Percentiles rank a stretch among this genome's conserved stretches.
phyloP scores from a whole-genome alignment of 2,797 vertebrate genomes.

The Alectoris magna region DNA sequence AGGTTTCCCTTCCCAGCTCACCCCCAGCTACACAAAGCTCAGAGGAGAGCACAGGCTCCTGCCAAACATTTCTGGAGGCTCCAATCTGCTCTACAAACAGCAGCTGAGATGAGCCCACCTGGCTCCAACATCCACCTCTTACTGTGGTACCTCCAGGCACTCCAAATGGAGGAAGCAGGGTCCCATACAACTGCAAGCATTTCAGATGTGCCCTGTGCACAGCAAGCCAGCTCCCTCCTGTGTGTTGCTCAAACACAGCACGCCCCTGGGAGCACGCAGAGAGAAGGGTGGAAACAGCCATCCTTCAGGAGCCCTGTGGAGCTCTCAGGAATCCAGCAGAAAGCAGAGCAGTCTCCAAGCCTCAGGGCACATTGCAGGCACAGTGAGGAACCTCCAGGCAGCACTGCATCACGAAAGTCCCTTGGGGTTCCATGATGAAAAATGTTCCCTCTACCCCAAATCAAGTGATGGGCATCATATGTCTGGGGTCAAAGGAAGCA shows the following conservation, averaged over 20 bases:
- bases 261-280: accelerated
- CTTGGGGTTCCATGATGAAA: background rate
- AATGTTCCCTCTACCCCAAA: background rate
- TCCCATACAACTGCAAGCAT: accelerated
- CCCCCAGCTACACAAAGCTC: background rate
- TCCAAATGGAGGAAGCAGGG: background rate
- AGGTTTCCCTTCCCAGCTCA: background rate
- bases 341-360: background rate
- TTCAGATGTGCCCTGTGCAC: accelerated
- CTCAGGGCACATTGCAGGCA: background rate
- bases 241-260: background rate
- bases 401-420: too few relatives aligned
- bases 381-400: background rate
- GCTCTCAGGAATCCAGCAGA: background rate
- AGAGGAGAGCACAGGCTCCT: background rate
- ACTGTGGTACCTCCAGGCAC: accelerated
- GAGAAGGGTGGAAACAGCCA: background rate
- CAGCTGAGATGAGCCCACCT: background rate
- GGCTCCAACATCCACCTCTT: background rate
- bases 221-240: background rate
- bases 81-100: too few relatives aligned
- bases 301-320: background rate
- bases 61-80: background rate
- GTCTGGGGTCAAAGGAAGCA: background rate
- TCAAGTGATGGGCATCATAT: background rate